Evolutionary conservation across 2,888 invertebrate species (phyloP).

Genomic region (Hybos culiciformis): DNA sequence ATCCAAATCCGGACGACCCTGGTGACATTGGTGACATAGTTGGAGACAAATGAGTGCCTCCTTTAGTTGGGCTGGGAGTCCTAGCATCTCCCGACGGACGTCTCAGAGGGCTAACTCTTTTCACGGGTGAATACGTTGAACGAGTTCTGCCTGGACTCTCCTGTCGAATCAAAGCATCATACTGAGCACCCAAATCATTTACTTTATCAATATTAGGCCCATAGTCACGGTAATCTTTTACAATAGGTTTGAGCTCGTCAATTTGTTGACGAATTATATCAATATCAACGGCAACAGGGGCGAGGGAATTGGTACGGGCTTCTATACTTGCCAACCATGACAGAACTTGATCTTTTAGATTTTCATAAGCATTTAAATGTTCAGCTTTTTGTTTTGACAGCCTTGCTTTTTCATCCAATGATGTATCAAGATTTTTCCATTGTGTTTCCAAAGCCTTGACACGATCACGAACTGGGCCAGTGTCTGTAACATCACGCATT

Average conservation of each 20-base stretch:
- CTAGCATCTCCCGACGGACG: conserved; percentile 45
- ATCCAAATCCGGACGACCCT: conserved; percentile 87
- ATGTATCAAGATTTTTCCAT: conserved; percentile 75
- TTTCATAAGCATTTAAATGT: conserved; percentile 75
- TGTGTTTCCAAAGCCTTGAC: conserved; percentile 75
- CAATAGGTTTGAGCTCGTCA: conserved; percentile 69
- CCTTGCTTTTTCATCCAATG: conserved; percentile 73
- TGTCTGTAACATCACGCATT: conserved; percentile 81
- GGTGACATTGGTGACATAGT: conserved; percentile 70
- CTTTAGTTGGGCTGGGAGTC: conserved; percentile 68
- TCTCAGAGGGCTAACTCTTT: conserved; percentile 51
- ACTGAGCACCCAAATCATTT: conserved; percentile 76
- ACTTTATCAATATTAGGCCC: conserved; percentile 72
- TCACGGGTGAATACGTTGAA: conserved; percentile 68
- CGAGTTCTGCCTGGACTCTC: conserved; percentile 68
- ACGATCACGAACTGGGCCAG: conserved; percentile 65
- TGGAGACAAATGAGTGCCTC: conserved; percentile 50
- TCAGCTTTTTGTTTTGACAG: conserved; percentile 73
- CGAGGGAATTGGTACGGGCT: conserved; percentile 55
- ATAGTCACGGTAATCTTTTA: conserved; percentile 81
- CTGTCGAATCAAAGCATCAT: conserved; percentile 68
- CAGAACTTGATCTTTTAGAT: conserved; percentile 59
- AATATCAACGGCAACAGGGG: conserved; percentile 77
- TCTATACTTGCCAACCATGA: conserved; percentile 80
- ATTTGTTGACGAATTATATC: conserved; percentile 72